Evolutionary conservation across 2,797 vertebrate species (phyloP).

Genomic region (Acanthurus leucopareius): DNA sequence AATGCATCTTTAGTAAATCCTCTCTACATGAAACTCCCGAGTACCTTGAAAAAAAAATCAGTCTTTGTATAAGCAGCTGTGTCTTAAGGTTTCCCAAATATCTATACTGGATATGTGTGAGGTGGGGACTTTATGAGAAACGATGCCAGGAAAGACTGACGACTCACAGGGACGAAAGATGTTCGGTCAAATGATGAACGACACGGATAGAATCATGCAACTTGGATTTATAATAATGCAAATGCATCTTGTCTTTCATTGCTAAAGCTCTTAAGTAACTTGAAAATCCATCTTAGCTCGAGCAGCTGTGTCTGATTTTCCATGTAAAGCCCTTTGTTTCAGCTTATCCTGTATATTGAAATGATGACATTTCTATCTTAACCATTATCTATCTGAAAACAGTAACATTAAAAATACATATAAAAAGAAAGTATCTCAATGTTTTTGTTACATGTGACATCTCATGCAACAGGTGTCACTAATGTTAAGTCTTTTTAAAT

Average conservation of each 20-base stretch:
- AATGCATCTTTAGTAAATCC: background rate
- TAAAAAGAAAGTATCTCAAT: too few species aligned
- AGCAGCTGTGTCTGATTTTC: background rate
- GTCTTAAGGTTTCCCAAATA: background rate
- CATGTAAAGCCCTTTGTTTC: too few species aligned
- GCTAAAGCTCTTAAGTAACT: background rate
- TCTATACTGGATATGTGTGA: too few species aligned
- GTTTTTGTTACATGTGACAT: background rate
- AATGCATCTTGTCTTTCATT: background rate
- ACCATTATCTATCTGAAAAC: too few species aligned
- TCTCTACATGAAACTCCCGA: background rate
- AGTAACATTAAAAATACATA: too few species aligned
- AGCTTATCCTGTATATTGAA: background rate
- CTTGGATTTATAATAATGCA: background rate
- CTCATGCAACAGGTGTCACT: too few species aligned
- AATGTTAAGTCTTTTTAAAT: background rate
- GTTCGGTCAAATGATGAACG: background rate
- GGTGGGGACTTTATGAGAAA: too few species aligned
- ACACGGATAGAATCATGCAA: background rate
- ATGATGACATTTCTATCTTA: too few species aligned
- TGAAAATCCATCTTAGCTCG: background rate
- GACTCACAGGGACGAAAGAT: background rate
- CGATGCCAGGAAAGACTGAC: background rate
- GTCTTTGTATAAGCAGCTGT: background rate
- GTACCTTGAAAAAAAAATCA: background rate